These are phyloP conservation scores for Oedothorax gibbosus DNA, from an alignment of 1,140 invertebrate genomes.

Conservation along the genomic window DNA sequence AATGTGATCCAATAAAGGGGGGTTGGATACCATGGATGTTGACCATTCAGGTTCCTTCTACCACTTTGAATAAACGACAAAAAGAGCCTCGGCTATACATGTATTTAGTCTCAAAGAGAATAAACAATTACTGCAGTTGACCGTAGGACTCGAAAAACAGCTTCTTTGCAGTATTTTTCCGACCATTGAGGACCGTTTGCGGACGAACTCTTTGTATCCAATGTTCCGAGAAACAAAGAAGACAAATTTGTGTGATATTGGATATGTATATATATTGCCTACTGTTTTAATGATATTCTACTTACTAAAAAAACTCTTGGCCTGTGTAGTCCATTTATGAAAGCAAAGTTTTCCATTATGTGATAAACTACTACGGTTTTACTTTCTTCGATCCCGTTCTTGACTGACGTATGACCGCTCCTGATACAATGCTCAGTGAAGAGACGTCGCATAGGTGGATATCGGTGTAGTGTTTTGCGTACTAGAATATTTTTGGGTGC, in stretches of 20 bases:
- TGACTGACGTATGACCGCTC: constrained; percentile 47
- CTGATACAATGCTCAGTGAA: constrained; percentile 58
- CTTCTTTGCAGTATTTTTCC: constrained; percentile 60
- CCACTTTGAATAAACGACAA: not conserved
- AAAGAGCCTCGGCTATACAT: constrained; percentile 7
- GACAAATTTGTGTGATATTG: constrained; percentile 57
- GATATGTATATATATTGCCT: constrained; percentile 54
- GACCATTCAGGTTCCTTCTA: constrained; percentile 5
- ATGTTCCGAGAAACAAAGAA: not conserved
- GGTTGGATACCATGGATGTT: constrained; percentile 13
- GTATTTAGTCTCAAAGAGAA: constrained; percentile 28
- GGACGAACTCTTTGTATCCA: constrained; percentile 6
- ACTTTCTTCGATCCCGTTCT: constrained; percentile 56
- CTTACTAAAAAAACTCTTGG: constrained; percentile 38
- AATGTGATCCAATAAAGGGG: constrained; percentile 19
- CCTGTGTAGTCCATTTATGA: constrained; percentile 58
- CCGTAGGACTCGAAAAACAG: not conserved
- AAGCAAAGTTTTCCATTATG: constrained; percentile 60
- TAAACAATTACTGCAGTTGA: constrained; percentile 18
- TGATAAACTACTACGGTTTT: constrained; percentile 57
- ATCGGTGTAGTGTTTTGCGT: constrained; percentile 49
- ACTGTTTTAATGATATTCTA: constrained; percentile 56
- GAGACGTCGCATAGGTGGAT: constrained; percentile 25
- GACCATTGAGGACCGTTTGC: constrained; percentile 41
- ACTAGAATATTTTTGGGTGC: constrained; percentile 58